Evolutionary conservation across 92 coral and sea anemone genomes (phyloP).

Genomic region (Paramuricea clavata): DNA sequence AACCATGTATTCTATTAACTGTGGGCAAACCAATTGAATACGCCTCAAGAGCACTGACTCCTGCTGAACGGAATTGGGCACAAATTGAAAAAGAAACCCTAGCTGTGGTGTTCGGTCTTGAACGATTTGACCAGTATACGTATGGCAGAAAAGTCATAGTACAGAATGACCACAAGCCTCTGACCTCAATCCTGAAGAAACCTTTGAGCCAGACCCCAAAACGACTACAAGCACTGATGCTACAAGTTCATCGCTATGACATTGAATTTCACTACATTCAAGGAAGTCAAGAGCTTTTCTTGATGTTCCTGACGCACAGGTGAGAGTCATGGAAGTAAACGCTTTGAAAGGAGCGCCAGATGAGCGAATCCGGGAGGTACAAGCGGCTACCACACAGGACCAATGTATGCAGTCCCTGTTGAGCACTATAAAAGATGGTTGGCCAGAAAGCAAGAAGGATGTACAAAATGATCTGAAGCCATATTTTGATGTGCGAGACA

Average conservation of each 20-base stretch:
- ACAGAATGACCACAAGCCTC: constrained; percentile 43
- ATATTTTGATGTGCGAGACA: constrained; percentile 58
- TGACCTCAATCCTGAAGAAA: constrained; percentile 53
- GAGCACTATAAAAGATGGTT: constrained; percentile 52
- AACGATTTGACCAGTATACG: constrained; percentile 69
- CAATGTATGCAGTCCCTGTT: constrained; percentile 34
- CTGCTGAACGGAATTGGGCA: constrained; percentile 60
- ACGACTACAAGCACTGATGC: constrained; percentile 52
- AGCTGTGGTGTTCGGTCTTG: constrained; percentile 53
- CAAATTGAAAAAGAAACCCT: constrained; percentile 74
- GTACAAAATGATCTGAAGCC: background rate
- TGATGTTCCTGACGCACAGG: constrained; percentile 54
- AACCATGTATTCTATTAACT: no score
- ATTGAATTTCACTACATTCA: constrained; percentile 37
- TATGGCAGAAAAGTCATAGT: constrained; percentile 39
- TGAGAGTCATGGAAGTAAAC: constrained; percentile 56
- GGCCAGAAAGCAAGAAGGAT: constrained; percentile 57
- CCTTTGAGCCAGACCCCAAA: constrained; percentile 68
- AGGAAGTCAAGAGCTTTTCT: constrained; percentile 66
- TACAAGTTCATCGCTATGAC: constrained; percentile 29
- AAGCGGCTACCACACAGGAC: constrained; percentile 56
- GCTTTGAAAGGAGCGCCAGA: constrained; percentile 60
- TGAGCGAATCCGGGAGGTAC: constrained; percentile 53
- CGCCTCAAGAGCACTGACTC: constrained; percentile 60
- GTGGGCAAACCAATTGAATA: constrained; percentile 72